Percentiles rank a stretch among this genome's conserved stretches.
Conservation (phyloP, 1,140 invertebrate genomes). For the Microplitis demolitor region DNA sequence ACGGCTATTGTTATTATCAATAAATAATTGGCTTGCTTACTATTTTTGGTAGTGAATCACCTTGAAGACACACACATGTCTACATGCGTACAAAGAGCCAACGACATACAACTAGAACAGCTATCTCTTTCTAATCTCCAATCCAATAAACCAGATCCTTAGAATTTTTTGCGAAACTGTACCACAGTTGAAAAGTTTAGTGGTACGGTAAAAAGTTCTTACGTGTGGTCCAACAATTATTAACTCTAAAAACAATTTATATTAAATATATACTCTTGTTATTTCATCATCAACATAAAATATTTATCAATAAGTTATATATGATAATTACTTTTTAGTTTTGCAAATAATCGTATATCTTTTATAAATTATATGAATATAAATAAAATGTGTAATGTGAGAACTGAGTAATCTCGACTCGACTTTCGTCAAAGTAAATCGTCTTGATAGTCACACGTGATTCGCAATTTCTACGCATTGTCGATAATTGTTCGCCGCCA, state of each 20-base stretch:
- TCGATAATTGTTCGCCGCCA: slow-evolving; percentile 22
- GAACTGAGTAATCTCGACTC: too few species aligned
- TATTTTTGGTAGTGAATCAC: slow-evolving; percentile 45
- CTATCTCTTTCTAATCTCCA: slow-evolving; percentile 37
- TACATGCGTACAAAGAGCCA: slow-evolving; percentile 27
- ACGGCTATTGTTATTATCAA: not conserved
- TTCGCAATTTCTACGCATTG: slow-evolving; percentile 23
- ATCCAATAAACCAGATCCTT: slow-evolving; percentile 34
- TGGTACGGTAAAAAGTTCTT: slow-evolving; percentile 20
- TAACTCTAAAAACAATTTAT: not conserved
- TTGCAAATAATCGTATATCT: too few species aligned
- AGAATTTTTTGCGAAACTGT: slow-evolving; percentile 33
- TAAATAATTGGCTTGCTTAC: slow-evolving; percentile 21
- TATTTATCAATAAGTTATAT: not conserved
- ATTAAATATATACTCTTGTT: not conserved
- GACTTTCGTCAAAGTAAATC: slow-evolving; percentile 10
- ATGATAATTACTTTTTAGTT: not conserved
- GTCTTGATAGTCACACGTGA: slow-evolving; percentile 16
- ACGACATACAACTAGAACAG: slow-evolving; percentile 12
- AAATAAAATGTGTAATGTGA: too few species aligned
- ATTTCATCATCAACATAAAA: not conserved
- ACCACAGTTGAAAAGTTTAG: slow-evolving; percentile 29
- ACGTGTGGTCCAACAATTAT: slow-evolving; percentile 14
- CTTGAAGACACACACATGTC: slow-evolving; percentile 32
- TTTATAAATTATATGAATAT: too few species aligned